Evolutionary conservation across 2,113 vertebrate species (phyloP).

Genomic region (Leuciscus idus): DNA sequence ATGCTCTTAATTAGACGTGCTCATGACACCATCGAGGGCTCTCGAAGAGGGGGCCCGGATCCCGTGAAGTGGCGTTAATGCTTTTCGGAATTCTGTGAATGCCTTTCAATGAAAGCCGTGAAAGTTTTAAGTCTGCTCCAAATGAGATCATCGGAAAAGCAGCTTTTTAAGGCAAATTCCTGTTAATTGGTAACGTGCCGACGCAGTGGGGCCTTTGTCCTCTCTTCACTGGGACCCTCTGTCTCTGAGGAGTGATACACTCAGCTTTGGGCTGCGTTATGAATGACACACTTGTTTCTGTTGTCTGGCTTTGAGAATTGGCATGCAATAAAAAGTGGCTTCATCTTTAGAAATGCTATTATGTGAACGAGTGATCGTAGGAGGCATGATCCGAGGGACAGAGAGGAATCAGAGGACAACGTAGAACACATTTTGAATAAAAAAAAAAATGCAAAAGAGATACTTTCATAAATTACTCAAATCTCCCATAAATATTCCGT

Average conservation of each 20-base stretch:
- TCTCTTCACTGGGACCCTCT: conserved; percentile 64
- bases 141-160: conserved; percentile 70
- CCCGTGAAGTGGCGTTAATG: conserved; percentile 60
- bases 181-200: conserved; percentile 74
- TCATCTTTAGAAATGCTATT: conserved; percentile 65
- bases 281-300: conserved; percentile 74
- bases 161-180: conserved; percentile 70
- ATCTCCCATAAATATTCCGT: neutral
- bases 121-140: conserved; percentile 61
- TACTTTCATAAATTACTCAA: neutral
- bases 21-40: conserved; percentile 51
- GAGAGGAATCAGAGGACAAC: neutral
- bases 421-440: neutral
- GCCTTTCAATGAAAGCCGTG: conserved; percentile 66
- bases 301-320: conserved; percentile 56
- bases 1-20: conserved; percentile 49
- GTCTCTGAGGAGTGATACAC: conserved; percentile 66
- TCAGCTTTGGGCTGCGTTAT: conserved; percentile 55
- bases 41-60: conserved; percentile 50
- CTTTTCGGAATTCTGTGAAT: conserved; percentile 73
- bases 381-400: neutral
- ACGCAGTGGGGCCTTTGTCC: conserved; percentile 69
- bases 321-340: conserved; percentile 65
- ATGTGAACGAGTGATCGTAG: conserved; percentile 44
- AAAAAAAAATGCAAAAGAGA: neutral